These are phyloP conservation scores for Bos indicus DNA, from an alignment of 2,113 vertebrate genomes.

Conservation along the genomic window DNA sequence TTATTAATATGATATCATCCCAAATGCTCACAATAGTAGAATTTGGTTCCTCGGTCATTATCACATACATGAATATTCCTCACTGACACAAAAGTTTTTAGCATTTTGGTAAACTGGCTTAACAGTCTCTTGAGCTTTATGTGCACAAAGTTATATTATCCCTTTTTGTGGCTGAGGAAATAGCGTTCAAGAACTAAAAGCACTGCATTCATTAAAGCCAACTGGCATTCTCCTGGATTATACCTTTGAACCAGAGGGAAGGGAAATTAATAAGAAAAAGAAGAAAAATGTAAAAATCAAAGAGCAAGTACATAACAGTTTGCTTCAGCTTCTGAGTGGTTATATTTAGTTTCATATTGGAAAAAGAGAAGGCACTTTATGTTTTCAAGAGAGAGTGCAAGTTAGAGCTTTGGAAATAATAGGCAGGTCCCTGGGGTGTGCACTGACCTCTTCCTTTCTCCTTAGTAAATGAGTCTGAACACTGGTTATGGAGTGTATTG, in stretches of 20 bases:
- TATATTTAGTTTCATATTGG: conserved; percentile 52
- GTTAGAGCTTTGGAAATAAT: conserved; percentile 55
- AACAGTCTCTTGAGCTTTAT: not conserved
- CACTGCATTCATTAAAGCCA: not conserved
- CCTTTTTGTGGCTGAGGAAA: not conserved
- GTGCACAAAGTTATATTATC: not conserved
- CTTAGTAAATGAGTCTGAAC: conserved; percentile 74
- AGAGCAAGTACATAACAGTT: conserved; percentile 17
- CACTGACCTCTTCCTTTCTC: conserved; percentile 69
- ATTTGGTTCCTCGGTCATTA: not conserved
- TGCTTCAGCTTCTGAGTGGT: not conserved
- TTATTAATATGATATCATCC: not conserved
- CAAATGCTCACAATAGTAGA: not conserved
- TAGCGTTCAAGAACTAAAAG: not conserved
- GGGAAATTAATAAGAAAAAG: not conserved
- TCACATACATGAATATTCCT: not conserved
- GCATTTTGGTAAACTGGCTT: not conserved
- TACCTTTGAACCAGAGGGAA: not conserved
- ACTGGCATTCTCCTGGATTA: conserved; percentile 21
- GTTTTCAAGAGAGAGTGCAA: not conserved
- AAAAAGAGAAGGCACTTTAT: conserved; percentile 17
- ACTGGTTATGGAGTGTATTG: conserved; percentile 72
- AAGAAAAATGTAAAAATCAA: conserved; percentile 46
- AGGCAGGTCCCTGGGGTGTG: conserved; percentile 53
- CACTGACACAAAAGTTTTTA: not conserved